Conservation (phyloP, 2,888 invertebrate species). For the Ectropis crepuscularia region DNA sequence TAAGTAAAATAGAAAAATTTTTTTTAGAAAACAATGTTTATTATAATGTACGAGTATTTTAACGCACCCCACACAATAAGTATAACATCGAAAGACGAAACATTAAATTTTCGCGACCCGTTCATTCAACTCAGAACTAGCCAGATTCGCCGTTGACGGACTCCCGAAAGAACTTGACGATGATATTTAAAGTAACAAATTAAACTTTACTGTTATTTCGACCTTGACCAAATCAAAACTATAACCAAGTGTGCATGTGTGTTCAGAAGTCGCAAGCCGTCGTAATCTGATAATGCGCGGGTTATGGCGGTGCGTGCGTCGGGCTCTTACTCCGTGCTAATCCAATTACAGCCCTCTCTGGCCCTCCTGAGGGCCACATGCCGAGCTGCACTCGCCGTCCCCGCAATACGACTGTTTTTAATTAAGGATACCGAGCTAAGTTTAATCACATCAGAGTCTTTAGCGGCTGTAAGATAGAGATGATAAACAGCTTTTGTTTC, state of each 20-base stretch:
- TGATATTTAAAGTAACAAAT: background rate
- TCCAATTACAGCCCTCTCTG: slow-evolving; percentile 55
- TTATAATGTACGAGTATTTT: no score
- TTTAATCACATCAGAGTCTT: slow-evolving; percentile 24
- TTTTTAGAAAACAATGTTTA: no score
- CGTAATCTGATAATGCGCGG: slow-evolving; percentile 65
- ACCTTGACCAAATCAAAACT: slow-evolving; percentile 52
- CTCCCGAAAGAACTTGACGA: no score
- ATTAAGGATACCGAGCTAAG: slow-evolving; percentile 52
- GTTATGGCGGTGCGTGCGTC: slow-evolving; percentile 64
- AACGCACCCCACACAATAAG: no score
- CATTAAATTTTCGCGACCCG: no score
- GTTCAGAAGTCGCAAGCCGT: slow-evolving; percentile 46
- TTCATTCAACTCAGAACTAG: no score
- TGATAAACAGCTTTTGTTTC: background rate
- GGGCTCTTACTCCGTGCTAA: slow-evolving; percentile 57
- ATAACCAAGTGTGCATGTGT: slow-evolving; percentile 43
- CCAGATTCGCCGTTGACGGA: no score
- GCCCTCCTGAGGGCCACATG: slow-evolving; percentile 61
- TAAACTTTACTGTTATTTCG: slow-evolving; percentile 29
- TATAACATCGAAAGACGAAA: no score
- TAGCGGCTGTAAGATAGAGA: slow-evolving; percentile 10
- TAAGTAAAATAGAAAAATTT: no score
- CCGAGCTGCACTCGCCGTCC: slow-evolving; percentile 56
- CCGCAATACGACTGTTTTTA: slow-evolving; percentile 65